Percentiles rank a stretch among this genome's conserved stretches.
Evolutionary conservation across 53 echinoderm and acorn worm genomes (phyloP).

Genomic region (Astropecten irregularis): DNA sequence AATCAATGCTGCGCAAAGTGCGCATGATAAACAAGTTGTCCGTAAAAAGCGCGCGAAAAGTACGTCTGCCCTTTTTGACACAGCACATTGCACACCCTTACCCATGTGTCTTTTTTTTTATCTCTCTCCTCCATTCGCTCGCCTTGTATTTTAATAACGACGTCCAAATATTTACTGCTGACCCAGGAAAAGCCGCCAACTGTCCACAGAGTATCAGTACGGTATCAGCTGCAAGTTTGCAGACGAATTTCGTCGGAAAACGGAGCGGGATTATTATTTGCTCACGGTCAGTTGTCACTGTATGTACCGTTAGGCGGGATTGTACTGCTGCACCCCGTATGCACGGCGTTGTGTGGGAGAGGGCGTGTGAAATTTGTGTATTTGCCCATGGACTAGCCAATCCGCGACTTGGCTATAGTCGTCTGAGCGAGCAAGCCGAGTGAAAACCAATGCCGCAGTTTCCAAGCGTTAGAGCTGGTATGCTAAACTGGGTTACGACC

Average conservation of each 20-base stretch:
- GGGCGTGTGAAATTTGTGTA: constrained; percentile 15
- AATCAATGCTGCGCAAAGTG: constrained; percentile 57
- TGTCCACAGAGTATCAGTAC: constrained; percentile 36
- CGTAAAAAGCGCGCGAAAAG: constrained; percentile 25
- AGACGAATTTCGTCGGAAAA: constrained; percentile 58
- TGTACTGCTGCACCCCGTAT: background rate
- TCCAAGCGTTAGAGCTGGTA: background rate
- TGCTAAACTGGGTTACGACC: constrained; percentile 20
- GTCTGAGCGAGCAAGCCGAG: background rate
- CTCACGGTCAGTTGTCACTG: constrained; percentile 33
- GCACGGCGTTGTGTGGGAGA: background rate
- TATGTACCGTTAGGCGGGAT: constrained; percentile 18
- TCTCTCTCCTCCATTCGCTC: background rate
- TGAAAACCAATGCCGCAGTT: background rate
- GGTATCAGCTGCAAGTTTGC: constrained; percentile 53
- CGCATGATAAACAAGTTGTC: constrained; percentile 39
- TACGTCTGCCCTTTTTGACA: constrained; percentile 39
- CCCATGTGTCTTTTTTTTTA: background rate
- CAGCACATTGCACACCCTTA: constrained; percentile 3
- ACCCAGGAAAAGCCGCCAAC: constrained; percentile 45
- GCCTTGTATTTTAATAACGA: constrained; percentile 50
- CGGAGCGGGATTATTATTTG: constrained; percentile 56
- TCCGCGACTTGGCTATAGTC: background rate
- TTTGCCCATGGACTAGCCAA: background rate
- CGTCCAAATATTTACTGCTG: constrained; percentile 59